Conservation (phyloP, 2,888 invertebrate species). For the Ormyrus labotus region DNA sequence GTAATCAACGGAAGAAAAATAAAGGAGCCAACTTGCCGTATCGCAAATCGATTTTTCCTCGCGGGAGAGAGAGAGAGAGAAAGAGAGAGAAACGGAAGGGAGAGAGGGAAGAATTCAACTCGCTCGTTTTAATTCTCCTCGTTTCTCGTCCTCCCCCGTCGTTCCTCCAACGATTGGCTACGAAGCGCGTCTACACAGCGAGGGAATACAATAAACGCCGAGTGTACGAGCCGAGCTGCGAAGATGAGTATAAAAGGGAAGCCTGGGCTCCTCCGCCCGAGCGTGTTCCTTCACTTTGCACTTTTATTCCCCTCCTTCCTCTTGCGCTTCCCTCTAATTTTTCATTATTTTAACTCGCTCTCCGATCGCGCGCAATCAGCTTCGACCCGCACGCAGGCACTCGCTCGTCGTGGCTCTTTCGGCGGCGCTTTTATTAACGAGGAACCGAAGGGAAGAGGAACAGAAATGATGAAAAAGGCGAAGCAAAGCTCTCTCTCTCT, state of each 20-base stretch:
- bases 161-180: slow-evolving; percentile 30
- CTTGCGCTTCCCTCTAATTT: no score
- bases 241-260: slow-evolving; percentile 24
- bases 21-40: slow-evolving; percentile 53
- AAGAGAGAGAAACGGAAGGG: neutral
- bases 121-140: slow-evolving; percentile 54
- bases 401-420: no score
- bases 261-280: neutral
- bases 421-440: no score
- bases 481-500: no score
- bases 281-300: slow-evolving; percentile 32
- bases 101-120: slow-evolving; percentile 9
- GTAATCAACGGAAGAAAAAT: slow-evolving; percentile 54
- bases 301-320: slow-evolving; percentile 9
- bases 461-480: no score
- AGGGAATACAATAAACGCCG: slow-evolving; percentile 46
- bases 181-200: slow-evolving; percentile 9
- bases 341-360: no score
- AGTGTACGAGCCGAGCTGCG: slow-evolving; percentile 21
- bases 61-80: neutral
- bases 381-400: no score
- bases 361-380: no score
- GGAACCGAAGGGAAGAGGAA: no score
- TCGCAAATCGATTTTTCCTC: slow-evolving; percentile 48
- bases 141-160: slow-evolving; percentile 21